Evolutionary conservation across 2,888 invertebrate species (phyloP), one percentile per base, ranked within the genome.

Genomic region (Protophormia terraenovae): DNA sequence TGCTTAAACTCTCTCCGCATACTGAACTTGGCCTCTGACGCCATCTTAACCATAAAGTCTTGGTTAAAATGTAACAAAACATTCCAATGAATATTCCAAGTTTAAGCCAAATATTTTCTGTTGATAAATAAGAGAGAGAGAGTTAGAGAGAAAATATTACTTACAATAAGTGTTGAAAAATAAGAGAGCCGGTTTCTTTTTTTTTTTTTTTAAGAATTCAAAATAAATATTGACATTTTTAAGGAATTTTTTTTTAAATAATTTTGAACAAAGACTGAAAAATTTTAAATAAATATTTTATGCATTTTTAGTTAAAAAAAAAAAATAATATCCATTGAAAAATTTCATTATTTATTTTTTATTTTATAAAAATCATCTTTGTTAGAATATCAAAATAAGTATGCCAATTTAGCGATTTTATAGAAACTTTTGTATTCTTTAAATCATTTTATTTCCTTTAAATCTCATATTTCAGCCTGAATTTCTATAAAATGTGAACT

Each of bases 1-100:
- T 89, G 89, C 89, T 89, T 90, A 87, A 90, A 91, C 92, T 90
- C 92, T 91, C 91, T 90, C 89, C 89, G 89, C 89, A 90, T 91
- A 91, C 92, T 91, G 90, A 91, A 89, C 88, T 86, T 90, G 90
- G 90, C 89, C 90, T 89, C 88, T 89, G 92, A 90, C 92, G 92
- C 92, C 92, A 92, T 92, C 89, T 92, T 92, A 90, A 89, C 87
- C 89, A 86, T 87, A 76, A 86, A 84, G 86, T 87, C 86, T 84
- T 50, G 81, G 47, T 53, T 77, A 79, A 73, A 69, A 60, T 62
- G 35, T 50, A 69, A 78, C 86, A 72, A 84, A 86, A 69, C 64
- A 76, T 80, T 84, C 86, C 82, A 79, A 24, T 87, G 83, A 86
- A 47, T 88, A 81, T 87, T 62, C 71, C 73, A 62, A 78, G 55